Base-by-base conservation (phyloP, 2,797 vertebrate species). In the Manis crassicaudata region DNA sequence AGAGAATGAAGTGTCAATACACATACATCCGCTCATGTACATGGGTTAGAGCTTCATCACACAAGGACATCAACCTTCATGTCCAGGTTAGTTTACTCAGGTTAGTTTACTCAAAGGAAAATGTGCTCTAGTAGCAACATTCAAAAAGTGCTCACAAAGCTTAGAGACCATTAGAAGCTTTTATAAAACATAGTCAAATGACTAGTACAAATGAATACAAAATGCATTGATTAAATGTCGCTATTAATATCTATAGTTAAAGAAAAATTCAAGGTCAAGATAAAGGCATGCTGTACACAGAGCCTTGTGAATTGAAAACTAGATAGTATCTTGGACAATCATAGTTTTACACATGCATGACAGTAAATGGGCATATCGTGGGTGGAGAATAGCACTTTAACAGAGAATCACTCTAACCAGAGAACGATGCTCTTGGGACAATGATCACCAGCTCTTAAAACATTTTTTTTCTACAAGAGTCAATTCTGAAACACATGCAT, bases 201-300 rank as follows among this genome's bases (percentile, higher is more conserved):
- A 85, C 62, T 94, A 73, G 75, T 72, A 75, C 4, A 18, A 95
- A 85, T n/a, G 29, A 92, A 27, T 89, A 86, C 94, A n/a, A 93
- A 94, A 70, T 27, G 16, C 35, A 90, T 70, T 50, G 73, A 79
- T 83, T 90, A 96, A 79, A 62, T 76, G 10, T 84, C 10, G 1
- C 52, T 88, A 94, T 63, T 92, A 87, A 63, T 82, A 94, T 14
- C 18, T 52, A 58, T 18, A 0, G 17, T 72, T 77, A 40, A 83
- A 60, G 67, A 60, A 43, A 40, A 37, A 27, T 6, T 82, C 58
- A 63, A 16, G 1, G 32, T 72, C 68, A 81, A 65, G 29, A 8
- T 40, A 75, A 88, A 96, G 23, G 2, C 21, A 68, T 10, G 62
- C 6, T 40, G 27, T 62, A 32, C 1, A 83, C 1, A 90, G 12